phyloP scores from a whole-genome alignment of 2,797 vertebrate species.

The Dromococcyx pavoninus region DNA sequence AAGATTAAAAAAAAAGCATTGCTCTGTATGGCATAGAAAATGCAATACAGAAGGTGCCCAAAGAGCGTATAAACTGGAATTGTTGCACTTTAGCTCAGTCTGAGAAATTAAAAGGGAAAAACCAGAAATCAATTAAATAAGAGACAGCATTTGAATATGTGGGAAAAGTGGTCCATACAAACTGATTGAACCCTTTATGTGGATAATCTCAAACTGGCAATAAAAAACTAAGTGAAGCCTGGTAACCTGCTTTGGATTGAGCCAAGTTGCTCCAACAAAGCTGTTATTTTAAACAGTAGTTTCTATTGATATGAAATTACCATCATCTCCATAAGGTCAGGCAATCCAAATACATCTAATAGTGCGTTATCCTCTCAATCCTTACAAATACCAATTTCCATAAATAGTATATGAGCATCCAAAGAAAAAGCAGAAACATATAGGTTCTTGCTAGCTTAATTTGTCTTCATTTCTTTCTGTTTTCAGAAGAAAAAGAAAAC shows the following conservation, averaged over 20 bases:
- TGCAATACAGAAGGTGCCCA: background rate
- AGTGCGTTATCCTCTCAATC: background rate
- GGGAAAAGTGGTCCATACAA: background rate
- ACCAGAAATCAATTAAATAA: background rate
- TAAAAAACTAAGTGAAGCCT: background rate
- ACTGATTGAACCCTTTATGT: background rate
- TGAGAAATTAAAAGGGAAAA: background rate
- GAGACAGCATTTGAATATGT: background rate
- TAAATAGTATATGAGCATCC: background rate
- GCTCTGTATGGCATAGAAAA: background rate
- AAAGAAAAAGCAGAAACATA: background rate
- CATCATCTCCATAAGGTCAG: background rate
- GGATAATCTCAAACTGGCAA: background rate
- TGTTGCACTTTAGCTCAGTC: background rate
- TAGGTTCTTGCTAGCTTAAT: background rate
- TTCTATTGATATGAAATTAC: background rate
- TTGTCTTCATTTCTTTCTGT: background rate
- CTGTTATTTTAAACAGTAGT: background rate
- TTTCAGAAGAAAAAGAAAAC: background rate
- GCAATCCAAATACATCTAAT: background rate
- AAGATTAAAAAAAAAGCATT: background rate
- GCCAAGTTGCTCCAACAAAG: background rate
- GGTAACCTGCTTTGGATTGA: background rate
- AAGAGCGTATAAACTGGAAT: background rate
- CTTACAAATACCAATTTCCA: background rate